Evolutionary conservation across 2,888 invertebrate species (phyloP), one percentile per base, ranked within the genome.

Genomic region (Eledone cirrhosa): DNA sequence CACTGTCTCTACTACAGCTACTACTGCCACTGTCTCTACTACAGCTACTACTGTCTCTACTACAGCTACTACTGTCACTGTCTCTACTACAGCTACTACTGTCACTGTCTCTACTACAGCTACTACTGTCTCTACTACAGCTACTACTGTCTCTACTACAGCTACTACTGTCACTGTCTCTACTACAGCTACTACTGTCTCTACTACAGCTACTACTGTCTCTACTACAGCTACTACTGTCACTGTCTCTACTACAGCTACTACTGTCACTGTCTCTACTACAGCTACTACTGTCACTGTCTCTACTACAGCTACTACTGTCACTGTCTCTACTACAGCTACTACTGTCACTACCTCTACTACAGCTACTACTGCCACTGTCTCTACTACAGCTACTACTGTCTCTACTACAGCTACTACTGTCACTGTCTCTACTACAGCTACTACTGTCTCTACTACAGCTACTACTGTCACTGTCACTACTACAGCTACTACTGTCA

Each of bases 91-190:
- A 22, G 29, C 69, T 69, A 24, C 69, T 69, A 24, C 69, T 69
- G 29, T 24, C 24, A 69, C 69, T 69, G 29, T 24, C 24, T 22
- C 69, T 69, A 69, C 69, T 69, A 22, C 69, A 22, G 24, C 69
- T 69, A 24, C 69, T 69, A 24, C 69, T 69, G 29, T 24, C 24
- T 14, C 69, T 69, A 24, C 69, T 69, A 24, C 69, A 22, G 24
- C 69, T 69, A 69, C 69, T 69, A 69, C 69, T 69, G 24, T 24
- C 24, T 22, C 69, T 69, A 69, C 69, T 69, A 69, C 69, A 22
- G 24, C 69, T 69, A 69, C 69, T 69, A 69, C 69, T 69, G 24
- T 22, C 22, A 53, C 53, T 53, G 22, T 22, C 22, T 16, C 14
- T 53, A 53, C 14, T 53, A 53, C 53, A 16, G 53, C 53, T 53